These are phyloP conservation scores for Frankliniella intonsa DNA, from an alignment of 2,888 invertebrate species.

Conservation along the genomic window DNA sequence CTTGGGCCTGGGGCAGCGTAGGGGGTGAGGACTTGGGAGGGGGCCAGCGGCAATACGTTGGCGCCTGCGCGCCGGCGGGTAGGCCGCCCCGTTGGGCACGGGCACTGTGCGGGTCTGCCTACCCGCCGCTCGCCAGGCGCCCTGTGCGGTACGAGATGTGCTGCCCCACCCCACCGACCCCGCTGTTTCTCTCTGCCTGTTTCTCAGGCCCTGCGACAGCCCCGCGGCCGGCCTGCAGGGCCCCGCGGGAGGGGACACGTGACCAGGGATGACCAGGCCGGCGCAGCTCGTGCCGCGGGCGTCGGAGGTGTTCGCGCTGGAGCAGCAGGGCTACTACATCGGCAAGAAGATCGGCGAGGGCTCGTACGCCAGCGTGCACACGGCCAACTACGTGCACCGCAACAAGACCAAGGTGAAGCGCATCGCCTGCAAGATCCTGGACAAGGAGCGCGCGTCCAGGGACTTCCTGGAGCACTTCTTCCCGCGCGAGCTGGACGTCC, in stretches of 20 bases:
- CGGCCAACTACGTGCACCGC: conserved; percentile 74
- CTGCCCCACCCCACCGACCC: too few relatives aligned
- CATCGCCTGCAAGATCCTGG: conserved; percentile 86
- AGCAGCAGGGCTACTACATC: conserved; percentile 76
- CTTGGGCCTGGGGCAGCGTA: too few relatives aligned
- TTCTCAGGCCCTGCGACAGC: too few relatives aligned
- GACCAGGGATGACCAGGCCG: conserved; percentile 42
- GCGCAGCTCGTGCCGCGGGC: conserved; percentile 69
- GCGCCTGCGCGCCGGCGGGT: too few relatives aligned
- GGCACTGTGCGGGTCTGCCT: too few relatives aligned
- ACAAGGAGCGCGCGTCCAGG: conserved; percentile 78
- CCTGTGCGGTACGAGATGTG: too few relatives aligned
- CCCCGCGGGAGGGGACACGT: neutral
- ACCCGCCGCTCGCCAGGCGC: too few relatives aligned
- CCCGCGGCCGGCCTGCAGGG: too few relatives aligned
- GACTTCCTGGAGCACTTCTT: conserved; percentile 91
- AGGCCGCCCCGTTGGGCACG: too few relatives aligned
- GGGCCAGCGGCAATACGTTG: too few relatives aligned
- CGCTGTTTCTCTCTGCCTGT: too few relatives aligned
- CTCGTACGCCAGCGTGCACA: conserved; percentile 84
- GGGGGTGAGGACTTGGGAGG: too few relatives aligned
- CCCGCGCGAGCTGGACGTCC: conserved; percentile 84
- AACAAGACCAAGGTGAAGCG: conserved; percentile 59
- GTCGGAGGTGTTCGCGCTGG: conserved; percentile 80
- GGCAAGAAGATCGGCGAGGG: conserved; percentile 87